A percentile compares a stretch with the other conserved stretches of the same genome.
These are phyloP conservation scores for Kuschelorhynchus macadamiae DNA, from an alignment of 2,888 invertebrate genomes.

Conservation along the genomic window DNA sequence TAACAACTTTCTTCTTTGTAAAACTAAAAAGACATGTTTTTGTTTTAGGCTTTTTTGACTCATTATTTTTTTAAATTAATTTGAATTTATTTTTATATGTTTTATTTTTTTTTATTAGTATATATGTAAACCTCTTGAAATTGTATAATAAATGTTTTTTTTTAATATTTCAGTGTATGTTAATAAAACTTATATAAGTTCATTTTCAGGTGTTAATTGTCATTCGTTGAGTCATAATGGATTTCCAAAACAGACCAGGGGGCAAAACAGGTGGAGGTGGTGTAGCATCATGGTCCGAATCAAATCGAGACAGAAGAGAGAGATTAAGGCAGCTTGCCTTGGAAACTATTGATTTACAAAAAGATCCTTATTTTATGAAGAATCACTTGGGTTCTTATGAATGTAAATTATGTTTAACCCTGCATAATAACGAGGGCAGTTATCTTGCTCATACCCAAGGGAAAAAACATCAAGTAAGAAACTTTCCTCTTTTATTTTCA, in stretches of 20 bases:
- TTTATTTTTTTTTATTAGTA: too few species aligned
- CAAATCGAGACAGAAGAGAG: slow-evolving; percentile 96
- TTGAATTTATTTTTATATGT: too few species aligned
- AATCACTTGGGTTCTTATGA: slow-evolving; percentile 98
- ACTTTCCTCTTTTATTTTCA: neutral
- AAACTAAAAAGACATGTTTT: too few species aligned
- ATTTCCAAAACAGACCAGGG: slow-evolving; percentile 98
- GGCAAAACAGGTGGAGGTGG: slow-evolving; percentile 99
- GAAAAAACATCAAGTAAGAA: slow-evolving; percentile 85
- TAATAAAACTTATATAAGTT: too few species aligned
- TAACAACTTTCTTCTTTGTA: too few species aligned
- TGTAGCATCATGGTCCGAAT: slow-evolving; percentile 98
- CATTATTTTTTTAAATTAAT: too few species aligned
- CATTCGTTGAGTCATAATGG: slow-evolving; percentile 83
- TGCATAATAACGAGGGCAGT: slow-evolving; percentile 99
- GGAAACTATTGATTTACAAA: slow-evolving; percentile 98
- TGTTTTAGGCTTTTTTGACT: too few species aligned
- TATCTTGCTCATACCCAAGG: slow-evolving; percentile 99
- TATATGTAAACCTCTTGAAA: too few species aligned
- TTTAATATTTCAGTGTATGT: too few species aligned
- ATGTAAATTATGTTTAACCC: slow-evolving; percentile 97
- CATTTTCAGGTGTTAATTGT: too few species aligned
- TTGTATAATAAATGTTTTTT: too few species aligned
- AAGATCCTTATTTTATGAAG: slow-evolving; percentile 99
- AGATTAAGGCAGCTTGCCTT: slow-evolving; percentile 95